Evolutionary conservation across 1,140 invertebrate species (phyloP), one percentile per base, ranked within the genome.

Genomic region (Pseudomyrmex flavicornis): DNA sequence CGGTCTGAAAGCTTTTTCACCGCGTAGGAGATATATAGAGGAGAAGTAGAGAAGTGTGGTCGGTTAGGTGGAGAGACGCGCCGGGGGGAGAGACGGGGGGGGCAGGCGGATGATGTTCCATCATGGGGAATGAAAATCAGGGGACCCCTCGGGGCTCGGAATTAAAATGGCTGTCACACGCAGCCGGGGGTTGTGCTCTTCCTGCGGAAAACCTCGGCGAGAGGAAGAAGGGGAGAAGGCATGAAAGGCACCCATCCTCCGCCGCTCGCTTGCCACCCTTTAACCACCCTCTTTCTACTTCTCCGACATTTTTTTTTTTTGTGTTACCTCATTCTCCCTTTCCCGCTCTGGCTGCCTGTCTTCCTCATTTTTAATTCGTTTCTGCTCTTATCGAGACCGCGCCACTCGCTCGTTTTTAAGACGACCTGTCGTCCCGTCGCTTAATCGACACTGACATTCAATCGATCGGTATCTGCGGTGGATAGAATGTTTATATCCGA

Each of bases 151-250:
- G 87, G 88, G 88, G 87, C 87, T 88, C 68, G 87, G 87, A 89
- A 89, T 89, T 88, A 89, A 89, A 89, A 89, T 89, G 88, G 88
- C 87, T 89, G 87, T 89, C 88, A 89, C 88, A 89, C 88, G 88
- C 88, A 89, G 88, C 85, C 87, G 72, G 87, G 88, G 88, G 88
- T 88, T 88, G 88, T 89, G 88, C 88, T 89, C 87, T 88, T 88
- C 87, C 87, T 88, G 87, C 87, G 87, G 87, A 88, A 88, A 88
- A 88, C 75, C 87, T 84, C 86, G 66, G 61, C 66, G 73, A 88
- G 75, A 88, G 87, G 83, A 88, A 83, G 68, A 62, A 17, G 72
- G 77, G 86, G 83, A 88, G 83, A 59, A 74, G 74, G 86, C 73
- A 88, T 88, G 77, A 88, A 88, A 88, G 82, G 87, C 75, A 88